These are phyloP conservation scores for Nebria ingens DNA, from an alignment of 1,140 invertebrate species.

Conservation along the genomic window DNA sequence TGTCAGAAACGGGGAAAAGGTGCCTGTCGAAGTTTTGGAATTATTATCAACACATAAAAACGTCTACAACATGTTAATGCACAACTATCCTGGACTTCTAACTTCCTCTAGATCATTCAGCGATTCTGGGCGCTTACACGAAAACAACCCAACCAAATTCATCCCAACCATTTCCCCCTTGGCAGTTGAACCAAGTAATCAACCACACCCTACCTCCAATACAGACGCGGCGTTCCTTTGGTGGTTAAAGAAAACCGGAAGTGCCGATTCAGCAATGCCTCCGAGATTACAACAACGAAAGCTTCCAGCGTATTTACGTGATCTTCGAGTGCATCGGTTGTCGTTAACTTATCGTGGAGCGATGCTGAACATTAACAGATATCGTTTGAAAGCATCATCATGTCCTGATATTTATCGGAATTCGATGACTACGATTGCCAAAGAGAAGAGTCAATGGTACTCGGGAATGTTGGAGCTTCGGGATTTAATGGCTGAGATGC, in stretches of 20 bases:
- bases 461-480: conserved; percentile 64
- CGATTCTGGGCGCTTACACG: conserved; percentile 48
- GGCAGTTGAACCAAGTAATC: conserved; percentile 24
- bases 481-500: conserved; percentile 62
- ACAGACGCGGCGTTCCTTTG: conserved; percentile 43
- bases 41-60: conserved; percentile 56
- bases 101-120: conserved; percentile 60
- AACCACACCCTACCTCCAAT: conserved; percentile 27
- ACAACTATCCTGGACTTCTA: conserved; percentile 63
- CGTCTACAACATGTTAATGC: conserved; percentile 56
- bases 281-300: conserved; percentile 26
- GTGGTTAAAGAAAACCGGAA: conserved; percentile 38
- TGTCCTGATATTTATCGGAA: conserved; percentile 82
- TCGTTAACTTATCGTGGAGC: conserved; percentile 75
- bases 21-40: conserved; percentile 63
- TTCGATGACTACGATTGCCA: conserved; percentile 76
- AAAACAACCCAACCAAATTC: conserved; percentile 26
- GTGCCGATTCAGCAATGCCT: conserved; percentile 32
- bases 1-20: conserved; percentile 62
- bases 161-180: not conserved
- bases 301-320: conserved; percentile 53
- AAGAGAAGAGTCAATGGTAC: conserved; percentile 63
- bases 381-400: conserved; percentile 68
- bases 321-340: conserved; percentile 57
- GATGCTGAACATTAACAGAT: conserved; percentile 75